Evolutionary conservation across 2,888 invertebrate genomes (phyloP).

Genomic region (Psylliodes chrysocephalus): DNA sequence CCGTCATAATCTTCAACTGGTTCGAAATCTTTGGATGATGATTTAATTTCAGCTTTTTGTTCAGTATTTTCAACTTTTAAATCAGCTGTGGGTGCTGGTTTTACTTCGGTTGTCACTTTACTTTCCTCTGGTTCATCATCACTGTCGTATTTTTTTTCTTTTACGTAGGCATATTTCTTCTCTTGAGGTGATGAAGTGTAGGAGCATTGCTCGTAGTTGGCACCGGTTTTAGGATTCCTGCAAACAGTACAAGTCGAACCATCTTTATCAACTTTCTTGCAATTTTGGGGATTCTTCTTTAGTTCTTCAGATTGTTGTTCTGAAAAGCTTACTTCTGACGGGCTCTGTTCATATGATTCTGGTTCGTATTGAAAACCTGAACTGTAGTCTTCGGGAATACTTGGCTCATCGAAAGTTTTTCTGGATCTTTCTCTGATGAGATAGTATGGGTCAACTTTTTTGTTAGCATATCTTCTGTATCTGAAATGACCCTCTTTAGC

Average conservation of each 20-base stretch:
- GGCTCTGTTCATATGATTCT: slow-evolving; percentile 39
- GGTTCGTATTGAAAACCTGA: slow-evolving; percentile 61
- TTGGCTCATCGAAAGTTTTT: slow-evolving; percentile 65
- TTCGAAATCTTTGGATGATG: slow-evolving; percentile 33
- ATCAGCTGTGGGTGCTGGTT: slow-evolving; percentile 33
- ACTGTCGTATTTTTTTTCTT: slow-evolving; percentile 72
- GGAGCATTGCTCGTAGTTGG: slow-evolving; percentile 82
- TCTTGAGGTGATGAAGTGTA: slow-evolving; percentile 80
- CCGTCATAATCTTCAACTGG: slow-evolving; percentile 43
- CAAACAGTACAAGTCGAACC: slow-evolving; percentile 79
- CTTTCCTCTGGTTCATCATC: slow-evolving; percentile 67
- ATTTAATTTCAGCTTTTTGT: slow-evolving; percentile 20
- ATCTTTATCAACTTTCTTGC: slow-evolving; percentile 72
- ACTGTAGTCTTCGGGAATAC: slow-evolving; percentile 65
- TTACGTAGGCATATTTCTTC: slow-evolving; percentile 75
- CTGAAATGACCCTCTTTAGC: slow-evolving; percentile 54
- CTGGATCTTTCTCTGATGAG: slow-evolving; percentile 64
- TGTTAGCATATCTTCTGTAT: slow-evolving; percentile 62
- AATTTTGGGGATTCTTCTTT: slow-evolving; percentile 71
- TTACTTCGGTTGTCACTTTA: slow-evolving; percentile 41
- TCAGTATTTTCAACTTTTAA: slow-evolving; percentile 35
- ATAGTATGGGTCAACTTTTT: slow-evolving; percentile 66
- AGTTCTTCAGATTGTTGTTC: slow-evolving; percentile 72
- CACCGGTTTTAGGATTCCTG: slow-evolving; percentile 78
- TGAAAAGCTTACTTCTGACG: slow-evolving; percentile 64